Percentiles rank a stretch among this genome's conserved stretches.
Conservation (phyloP, 2,888 invertebrate species). For the Heliconius cydno region DNA sequence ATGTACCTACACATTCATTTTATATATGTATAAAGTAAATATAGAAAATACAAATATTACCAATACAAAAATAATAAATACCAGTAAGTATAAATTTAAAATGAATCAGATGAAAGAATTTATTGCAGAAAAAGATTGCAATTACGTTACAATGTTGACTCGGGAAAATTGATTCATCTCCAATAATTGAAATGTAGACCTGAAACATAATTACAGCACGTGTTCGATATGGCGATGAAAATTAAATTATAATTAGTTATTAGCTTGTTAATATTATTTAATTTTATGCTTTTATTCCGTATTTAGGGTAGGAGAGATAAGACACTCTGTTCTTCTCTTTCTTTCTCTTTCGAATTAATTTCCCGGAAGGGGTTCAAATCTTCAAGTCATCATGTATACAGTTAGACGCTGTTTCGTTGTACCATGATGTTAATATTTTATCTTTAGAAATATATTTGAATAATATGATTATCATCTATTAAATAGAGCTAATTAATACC, state of each 20-base stretch:
- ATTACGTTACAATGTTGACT: slow-evolving; percentile 32
- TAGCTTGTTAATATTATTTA: not conserved
- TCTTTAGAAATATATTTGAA: slow-evolving; percentile 3
- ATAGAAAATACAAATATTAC: no score
- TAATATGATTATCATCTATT: not conserved
- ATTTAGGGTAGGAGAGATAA: not conserved
- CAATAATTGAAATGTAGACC: slow-evolving; percentile 36
- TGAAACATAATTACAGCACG: slow-evolving; percentile 32
- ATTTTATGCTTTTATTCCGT: not conserved
- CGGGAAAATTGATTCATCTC: slow-evolving; percentile 32
- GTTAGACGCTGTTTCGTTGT: not conserved
- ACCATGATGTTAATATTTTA: not conserved
- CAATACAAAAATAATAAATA: no score
- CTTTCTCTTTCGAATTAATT: no score
- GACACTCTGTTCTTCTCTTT: not conserved
- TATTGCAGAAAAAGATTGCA: slow-evolving; percentile 19
- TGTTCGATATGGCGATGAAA: slow-evolving; percentile 16
- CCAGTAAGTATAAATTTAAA: not conserved
- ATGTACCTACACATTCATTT: no score
- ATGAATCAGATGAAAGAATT: not conserved
- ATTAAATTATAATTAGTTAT: not conserved
- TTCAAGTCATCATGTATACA: not conserved
- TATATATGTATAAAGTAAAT: no score
- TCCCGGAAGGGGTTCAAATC: not conserved
- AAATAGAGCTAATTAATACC: not conserved